phyloP scores from a whole-genome alignment of 2,113 vertebrate species.

The Todiramphus saurophagus region DNA sequence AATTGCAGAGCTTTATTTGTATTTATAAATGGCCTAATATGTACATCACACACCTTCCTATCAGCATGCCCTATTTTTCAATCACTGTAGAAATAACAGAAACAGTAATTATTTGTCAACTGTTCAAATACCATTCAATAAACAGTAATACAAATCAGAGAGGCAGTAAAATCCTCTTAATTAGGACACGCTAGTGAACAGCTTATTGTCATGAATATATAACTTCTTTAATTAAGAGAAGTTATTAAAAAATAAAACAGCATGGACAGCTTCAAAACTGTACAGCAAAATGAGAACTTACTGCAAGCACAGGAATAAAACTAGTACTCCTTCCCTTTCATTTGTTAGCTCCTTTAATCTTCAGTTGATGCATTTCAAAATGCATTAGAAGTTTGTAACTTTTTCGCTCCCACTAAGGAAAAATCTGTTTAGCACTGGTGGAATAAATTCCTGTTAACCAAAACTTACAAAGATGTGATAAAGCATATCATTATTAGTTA shows the following conservation, averaged over 20 bases:
- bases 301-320: background rate
- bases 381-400: background rate
- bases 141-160: background rate
- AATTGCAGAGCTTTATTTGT: background rate
- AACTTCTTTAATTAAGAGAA: constrained; percentile 2
- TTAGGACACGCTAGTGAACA: constrained; percentile 9
- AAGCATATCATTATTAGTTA: background rate
- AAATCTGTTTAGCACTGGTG: background rate
- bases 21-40: background rate
- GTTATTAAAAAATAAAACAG: background rate
- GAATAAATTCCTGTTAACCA: background rate
- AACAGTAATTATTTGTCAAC: background rate
- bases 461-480: background rate
- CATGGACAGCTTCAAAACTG: background rate
- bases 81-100: background rate
- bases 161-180: constrained; percentile 7
- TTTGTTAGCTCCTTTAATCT: background rate
- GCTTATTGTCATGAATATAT: background rate
- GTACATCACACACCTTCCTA: background rate
- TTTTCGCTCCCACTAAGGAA: background rate
- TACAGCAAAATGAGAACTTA: background rate
- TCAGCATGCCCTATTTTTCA: background rate
- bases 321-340: background rate
- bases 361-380: background rate
- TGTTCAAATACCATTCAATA: background rate